Evolutionary conservation across 1,140 invertebrate genomes (phyloP).

Genomic region (fruit fly (Drosophila melanogaster)): Release_6_plus_ISO1_MT NT_037436.4:21801501-21802000

Average conservation of each 20-base stretch:
- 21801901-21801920: too few species aligned
- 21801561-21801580: slow-evolving; percentile 15
- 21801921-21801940: too few species aligned
- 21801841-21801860: neutral
- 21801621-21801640: slow-evolving; percentile 69
- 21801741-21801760: slow-evolving; percentile 56
- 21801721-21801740: slow-evolving; percentile 20
- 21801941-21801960: too few species aligned
- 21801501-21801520: too few species aligned
- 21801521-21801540: neutral
- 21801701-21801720: slow-evolving; percentile 57
- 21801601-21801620: slow-evolving; percentile 28
- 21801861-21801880: too few species aligned
- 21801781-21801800: neutral
- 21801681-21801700: slow-evolving; percentile 56
- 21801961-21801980: too few species aligned
- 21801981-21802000: too few species aligned
- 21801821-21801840: neutral
- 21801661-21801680: slow-evolving; percentile 74
- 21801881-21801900: too few species aligned
- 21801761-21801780: slow-evolving; percentile 41
- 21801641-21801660: slow-evolving; percentile 77
- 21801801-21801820: slow-evolving; percentile 6
- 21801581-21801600: slow-evolving; percentile 40
- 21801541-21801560: slow-evolving; percentile 37